Base-by-base conservation (phyloP, 2,797 vertebrate genomes). In the Buphagus erythrorhynchus region DNA sequence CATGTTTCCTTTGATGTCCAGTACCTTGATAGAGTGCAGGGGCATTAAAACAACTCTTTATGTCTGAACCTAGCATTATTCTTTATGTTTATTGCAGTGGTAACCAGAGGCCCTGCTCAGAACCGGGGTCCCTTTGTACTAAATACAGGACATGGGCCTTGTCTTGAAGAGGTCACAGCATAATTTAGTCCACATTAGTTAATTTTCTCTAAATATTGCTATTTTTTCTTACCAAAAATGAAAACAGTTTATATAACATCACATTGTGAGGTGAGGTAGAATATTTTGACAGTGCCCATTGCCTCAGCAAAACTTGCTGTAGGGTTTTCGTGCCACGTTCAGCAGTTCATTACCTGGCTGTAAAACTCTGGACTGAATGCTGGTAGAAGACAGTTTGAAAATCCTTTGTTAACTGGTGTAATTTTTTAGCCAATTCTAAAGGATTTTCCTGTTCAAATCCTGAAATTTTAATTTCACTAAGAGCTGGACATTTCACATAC, bases 201-300 rank as follows among this genome's bases (percentile, higher is more conserved):
- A 81, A 73, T 88, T 91, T 81, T 91, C 73, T 91, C 57, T 85
- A 90, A 92, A 74, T 67, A 57, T 1, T 48, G 28, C 68, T 33
- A 80, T 71, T 92, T 91, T 93, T 86, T 26, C 51, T 93, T 86
- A 46, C 15, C 8, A 87, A 88, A 92, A 92, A 55, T 31, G 77
- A 86, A 82, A 83, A 3, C 68, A 52, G 63, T 85, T 95, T 85
- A 46, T 82, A 3, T 63, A 79, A 52, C 35, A 40, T 43, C 38
- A 16, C 1, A 0, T 66, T 66, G 54, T 84, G 51, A 95, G 81
- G 68, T 58, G 79, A 87, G 71, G 61, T 18, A 33, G 81, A 75
- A n/a, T 90, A 86, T 94, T 97, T 92, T 92, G 93, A 79, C 77
- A 65, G 74, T 66, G 63, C 43, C 68, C 5, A 9, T 91, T 94